Evolutionary conservation across 2,797 vertebrate genomes (phyloP).

Genomic region (Eulemur rubriventer): DNA sequence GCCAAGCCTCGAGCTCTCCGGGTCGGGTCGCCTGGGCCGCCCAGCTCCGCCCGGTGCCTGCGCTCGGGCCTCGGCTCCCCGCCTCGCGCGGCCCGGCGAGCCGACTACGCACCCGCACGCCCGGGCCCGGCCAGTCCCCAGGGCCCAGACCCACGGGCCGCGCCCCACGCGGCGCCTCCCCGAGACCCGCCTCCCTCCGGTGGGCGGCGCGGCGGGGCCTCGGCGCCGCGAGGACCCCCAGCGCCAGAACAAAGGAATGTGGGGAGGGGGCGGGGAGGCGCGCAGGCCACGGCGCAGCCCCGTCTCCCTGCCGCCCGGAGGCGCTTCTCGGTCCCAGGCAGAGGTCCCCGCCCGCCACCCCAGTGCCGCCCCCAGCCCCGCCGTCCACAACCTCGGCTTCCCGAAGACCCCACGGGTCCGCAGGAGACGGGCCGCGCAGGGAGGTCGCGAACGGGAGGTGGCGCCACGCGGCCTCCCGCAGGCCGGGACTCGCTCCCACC

Average conservation of each 20-base stretch:
- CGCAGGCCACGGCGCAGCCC: constrained; percentile 33
- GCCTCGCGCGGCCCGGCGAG: constrained; percentile 22
- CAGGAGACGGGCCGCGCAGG: neutral
- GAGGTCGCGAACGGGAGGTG: constrained; percentile 24
- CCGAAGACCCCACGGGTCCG: neutral
- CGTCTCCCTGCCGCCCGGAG: neutral
- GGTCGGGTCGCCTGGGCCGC: neutral
- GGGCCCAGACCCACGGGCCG: constrained; percentile 22
- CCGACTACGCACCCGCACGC: constrained; percentile 36
- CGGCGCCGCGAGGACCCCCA: constrained; percentile 66
- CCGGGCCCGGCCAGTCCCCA: constrained; percentile 65
- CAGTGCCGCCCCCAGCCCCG: neutral
- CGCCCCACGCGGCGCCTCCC: neutral
- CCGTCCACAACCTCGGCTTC: neutral
- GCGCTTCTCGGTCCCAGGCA: neutral
- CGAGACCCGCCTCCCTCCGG: constrained; percentile 48
- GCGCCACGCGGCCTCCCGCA: neutral
- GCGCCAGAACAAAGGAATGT: constrained; percentile 85
- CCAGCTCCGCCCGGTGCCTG: neutral
- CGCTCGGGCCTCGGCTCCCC: neutral
- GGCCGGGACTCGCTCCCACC: neutral
- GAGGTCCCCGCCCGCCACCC: neutral
- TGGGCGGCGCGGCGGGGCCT: constrained; percentile 71
- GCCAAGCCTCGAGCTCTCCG: neutral
- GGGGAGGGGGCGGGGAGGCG: constrained; percentile 58